These are phyloP conservation scores for Pseudomyrmex cubaensis DNA, from an alignment of 1,140 invertebrate species.

Conservation along the genomic window DNA sequence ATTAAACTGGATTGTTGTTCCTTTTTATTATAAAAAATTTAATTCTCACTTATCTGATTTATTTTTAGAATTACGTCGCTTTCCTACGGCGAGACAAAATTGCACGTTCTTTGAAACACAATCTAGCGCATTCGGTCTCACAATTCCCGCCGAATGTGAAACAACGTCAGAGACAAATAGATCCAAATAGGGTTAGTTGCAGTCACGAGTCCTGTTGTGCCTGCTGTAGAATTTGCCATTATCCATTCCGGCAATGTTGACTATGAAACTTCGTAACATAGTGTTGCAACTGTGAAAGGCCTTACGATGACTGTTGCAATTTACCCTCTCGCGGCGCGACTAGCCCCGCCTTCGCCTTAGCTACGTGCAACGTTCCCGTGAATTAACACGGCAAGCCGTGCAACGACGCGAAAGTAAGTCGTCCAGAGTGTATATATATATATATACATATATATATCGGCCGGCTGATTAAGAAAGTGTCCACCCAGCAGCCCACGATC, in stretches of 20 bases:
- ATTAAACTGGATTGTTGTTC: too few relatives aligned
- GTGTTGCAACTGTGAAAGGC: conserved; percentile 51
- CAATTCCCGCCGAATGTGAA: neutral
- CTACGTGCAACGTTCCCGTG: conserved; percentile 17
- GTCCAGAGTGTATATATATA: conserved; percentile 1
- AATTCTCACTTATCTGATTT: too few relatives aligned
- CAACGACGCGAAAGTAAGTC: conserved; percentile 29
- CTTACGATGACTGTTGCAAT: conserved; percentile 49
- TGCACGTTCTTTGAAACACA: neutral
- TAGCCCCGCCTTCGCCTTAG: conserved; percentile 40
- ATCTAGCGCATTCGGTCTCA: neutral
- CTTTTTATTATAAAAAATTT: too few relatives aligned
- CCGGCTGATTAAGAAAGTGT: conserved; percentile 48
- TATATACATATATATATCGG: neutral
- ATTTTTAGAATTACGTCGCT: too few relatives aligned
- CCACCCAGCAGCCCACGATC: conserved; percentile 19
- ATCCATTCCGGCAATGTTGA: conserved; percentile 44
- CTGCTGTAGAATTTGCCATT: conserved; percentile 44
- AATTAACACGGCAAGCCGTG: conserved; percentile 16
- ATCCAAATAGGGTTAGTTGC: conserved; percentile 28
- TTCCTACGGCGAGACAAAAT: neutral
- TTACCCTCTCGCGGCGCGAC: conserved; percentile 41
- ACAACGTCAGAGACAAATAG: neutral
- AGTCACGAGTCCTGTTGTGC: conserved; percentile 40
- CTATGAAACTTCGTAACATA: conserved; percentile 43